These are phyloP conservation scores for Diceros bicornis DNA, from an alignment of 2,797 vertebrate species.

Conservation along the genomic window DNA sequence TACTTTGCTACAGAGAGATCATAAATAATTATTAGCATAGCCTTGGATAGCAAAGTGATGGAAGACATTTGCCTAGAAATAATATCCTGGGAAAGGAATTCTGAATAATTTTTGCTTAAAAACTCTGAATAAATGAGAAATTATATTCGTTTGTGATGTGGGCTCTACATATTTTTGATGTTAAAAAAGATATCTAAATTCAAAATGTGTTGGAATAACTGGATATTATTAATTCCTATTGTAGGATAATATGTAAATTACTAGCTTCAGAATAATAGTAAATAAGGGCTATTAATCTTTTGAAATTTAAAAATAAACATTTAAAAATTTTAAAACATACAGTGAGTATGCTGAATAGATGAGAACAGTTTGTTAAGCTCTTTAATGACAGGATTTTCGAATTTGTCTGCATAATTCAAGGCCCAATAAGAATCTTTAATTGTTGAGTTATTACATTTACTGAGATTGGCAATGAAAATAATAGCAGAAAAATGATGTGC, in stretches of 20 bases:
- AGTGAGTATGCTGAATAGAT: neutral
- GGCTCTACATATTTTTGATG: neutral
- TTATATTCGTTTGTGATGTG: neutral
- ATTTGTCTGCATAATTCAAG: neutral
- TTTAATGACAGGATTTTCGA: neutral
- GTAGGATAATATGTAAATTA: neutral
- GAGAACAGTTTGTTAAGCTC: neutral
- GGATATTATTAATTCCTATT: neutral
- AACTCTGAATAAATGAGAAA: neutral
- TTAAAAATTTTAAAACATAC: neutral
- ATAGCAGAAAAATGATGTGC: neutral
- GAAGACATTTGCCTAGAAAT: neutral
- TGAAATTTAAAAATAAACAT: slow-evolving; percentile 16
- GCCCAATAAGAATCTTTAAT: neutral
- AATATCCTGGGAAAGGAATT: neutral
- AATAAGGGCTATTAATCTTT: neutral
- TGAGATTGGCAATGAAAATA: neutral
- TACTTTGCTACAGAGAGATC: neutral
- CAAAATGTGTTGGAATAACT: neutral
- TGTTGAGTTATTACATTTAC: neutral
- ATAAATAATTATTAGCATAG: neutral
- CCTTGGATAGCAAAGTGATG: neutral
- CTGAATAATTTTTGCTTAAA: neutral
- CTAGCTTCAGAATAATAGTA: neutral
- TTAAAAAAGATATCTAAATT: neutral